These are phyloP conservation scores for Rhinoraja longicauda DNA, from an alignment of 2,797 vertebrate genomes.

Conservation along the genomic window DNA sequence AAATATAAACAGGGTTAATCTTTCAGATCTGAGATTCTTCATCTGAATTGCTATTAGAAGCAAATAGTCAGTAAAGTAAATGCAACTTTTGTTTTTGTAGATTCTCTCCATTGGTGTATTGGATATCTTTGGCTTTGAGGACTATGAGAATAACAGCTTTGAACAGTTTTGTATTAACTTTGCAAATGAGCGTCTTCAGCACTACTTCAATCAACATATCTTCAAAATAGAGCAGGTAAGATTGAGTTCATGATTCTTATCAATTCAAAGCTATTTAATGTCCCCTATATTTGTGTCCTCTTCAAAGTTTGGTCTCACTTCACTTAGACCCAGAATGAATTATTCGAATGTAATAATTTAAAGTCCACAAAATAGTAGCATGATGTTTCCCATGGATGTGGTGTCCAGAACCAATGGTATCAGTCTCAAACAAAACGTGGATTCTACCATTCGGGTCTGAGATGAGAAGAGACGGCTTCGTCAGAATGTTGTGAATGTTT, in stretches of 20 bases:
- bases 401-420: too few species aligned
- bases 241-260: background rate
- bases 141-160: constrained; percentile 97
- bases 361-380: background rate
- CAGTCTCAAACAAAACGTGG: too few species aligned
- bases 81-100: constrained; percentile 54
- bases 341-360: background rate
- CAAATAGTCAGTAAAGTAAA: background rate
- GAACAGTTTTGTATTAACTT: constrained; percentile 99
- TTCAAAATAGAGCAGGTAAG: constrained; percentile 93
- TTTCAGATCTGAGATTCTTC: too few species aligned
- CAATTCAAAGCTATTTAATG: background rate
- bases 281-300: background rate
- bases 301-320: background rate
- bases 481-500: too few species aligned
- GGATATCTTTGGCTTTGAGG: constrained; percentile 97
- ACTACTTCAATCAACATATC: constrained; percentile 98
- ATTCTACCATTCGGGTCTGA: too few species aligned
- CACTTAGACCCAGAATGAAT: background rate
- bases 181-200: constrained; percentile 92
- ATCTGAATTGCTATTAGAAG: too few species aligned
- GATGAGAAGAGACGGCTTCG: too few species aligned
- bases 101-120: constrained; percentile 94
- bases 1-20: too few species aligned
- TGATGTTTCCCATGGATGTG: too few species aligned